A percentile compares a stretch with the other conserved stretches of the same genome.
These are phyloP conservation scores for Balearica regulorum DNA, from an alignment of 2,797 vertebrate genomes.

Conservation along the genomic window DNA sequence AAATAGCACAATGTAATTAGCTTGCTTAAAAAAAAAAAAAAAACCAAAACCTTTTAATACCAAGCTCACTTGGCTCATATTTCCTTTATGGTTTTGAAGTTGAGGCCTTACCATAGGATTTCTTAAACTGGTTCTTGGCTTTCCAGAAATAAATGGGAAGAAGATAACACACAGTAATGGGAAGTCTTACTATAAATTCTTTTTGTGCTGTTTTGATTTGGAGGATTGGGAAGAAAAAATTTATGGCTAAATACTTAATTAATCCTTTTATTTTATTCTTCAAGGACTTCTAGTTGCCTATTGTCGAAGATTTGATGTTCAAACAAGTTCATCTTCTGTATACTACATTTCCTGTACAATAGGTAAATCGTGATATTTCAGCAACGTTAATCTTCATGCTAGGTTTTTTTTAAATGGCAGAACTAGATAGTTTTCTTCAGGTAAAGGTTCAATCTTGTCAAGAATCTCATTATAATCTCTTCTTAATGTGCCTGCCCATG, in stretches of 20 bases:
- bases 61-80: background rate
- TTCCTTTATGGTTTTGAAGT: background rate
- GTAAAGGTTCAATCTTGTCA: background rate
- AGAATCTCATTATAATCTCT: background rate
- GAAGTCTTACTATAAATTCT: background rate
- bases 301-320: slow-evolving; percentile 94
- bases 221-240: background rate
- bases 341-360: slow-evolving; percentile 87
- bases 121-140: background rate
- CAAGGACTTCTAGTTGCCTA: slow-evolving; percentile 92
- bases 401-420: background rate
- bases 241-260: background rate
- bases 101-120: background rate
- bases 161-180: background rate
- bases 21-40: background rate
- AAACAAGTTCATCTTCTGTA: slow-evolving; percentile 80
- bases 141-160: background rate
- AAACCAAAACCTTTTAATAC: background rate
- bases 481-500: background rate
- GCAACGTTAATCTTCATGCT: background rate
- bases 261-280: background rate
- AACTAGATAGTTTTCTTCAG: background rate
- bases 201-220: background rate
- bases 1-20: background rate
- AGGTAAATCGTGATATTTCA: slow-evolving; percentile 74